Percentiles rank a stretch among this genome's conserved stretches.
Conservation (phyloP, 2,888 invertebrate genomes). For the Siphonodentalium dalli region DNA sequence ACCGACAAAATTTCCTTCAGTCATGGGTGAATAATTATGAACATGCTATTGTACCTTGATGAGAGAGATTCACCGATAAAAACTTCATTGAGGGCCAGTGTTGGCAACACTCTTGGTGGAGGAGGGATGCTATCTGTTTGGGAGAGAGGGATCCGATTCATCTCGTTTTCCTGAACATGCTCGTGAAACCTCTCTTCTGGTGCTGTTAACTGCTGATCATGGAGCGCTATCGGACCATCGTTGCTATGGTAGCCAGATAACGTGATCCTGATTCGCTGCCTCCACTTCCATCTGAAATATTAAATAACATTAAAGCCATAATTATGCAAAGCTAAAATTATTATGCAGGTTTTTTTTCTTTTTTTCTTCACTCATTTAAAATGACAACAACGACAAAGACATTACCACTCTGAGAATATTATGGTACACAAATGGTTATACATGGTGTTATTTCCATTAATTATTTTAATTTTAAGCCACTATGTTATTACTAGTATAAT, state of each 20-base stretch:
- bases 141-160: conserved; percentile 23
- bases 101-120: conserved; percentile 73
- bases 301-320: too few species aligned
- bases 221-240: conserved; percentile 76
- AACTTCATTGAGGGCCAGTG: conserved; percentile 96
- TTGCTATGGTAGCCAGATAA: conserved; percentile 75
- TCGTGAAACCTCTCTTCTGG: conserved; percentile 69
- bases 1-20: too few species aligned
- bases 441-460: too few species aligned
- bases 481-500: too few species aligned
- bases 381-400: too few species aligned
- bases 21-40: too few species aligned
- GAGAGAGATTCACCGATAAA: conserved; percentile 96
- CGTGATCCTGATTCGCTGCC: conserved; percentile 88
- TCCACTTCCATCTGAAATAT: conserved; percentile 77
- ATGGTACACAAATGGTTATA: too few species aligned
- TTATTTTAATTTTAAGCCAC: too few species aligned
- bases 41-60: conserved; percentile 76
- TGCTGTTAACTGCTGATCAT: conserved; percentile 72
- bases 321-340: too few species aligned
- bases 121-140: conserved; percentile 21
- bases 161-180: conserved; percentile 55
- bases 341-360: too few species aligned
- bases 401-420: too few species aligned
- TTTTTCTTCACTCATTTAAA: too few species aligned